Base-by-base conservation (phyloP, 2,797 vertebrate genomes). In the Karalla daura region DNA sequence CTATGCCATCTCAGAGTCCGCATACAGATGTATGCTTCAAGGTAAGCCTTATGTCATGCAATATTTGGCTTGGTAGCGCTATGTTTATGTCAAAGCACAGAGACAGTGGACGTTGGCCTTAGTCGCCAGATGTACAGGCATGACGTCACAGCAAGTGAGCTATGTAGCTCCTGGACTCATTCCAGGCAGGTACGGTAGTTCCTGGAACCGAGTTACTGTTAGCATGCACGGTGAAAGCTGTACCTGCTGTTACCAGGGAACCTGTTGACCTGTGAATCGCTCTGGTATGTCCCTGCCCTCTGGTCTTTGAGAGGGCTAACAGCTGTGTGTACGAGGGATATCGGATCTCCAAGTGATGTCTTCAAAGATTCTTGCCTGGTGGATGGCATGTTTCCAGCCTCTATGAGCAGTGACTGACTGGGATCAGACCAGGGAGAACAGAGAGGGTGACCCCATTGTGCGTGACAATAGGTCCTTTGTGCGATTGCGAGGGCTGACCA, bases 11-110 rank as follows among this genome's bases (percentile, higher is more conserved):
- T 98, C 98, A 0, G 98, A 99, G 71, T 97, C 97, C 32, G 98
- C 97, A 0, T 99, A 99, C 90, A 95, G 98, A 72, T 98, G 98
- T 93, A 99, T 99, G 98, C 93, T 99, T 2, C 98, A 99, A 95
- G 98, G 98, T 99, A 80, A 84, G 89, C 61, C 24, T 37, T 35
- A 33, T 52, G 21, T 43, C 15, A 1, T 44, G 20, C 55, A 59
- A 12, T 33, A 2, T 47, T 27, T 20, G 4, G 12, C 41, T 5
- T 21, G 0, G n/a, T 32, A 2, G 43, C 3, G 21, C 33, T 3
- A n/a, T n/a, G n/a, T n/a, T n/a, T n/a, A n/a, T n/a, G n/a, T n/a
- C n/a, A n/a, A n/a, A n/a, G n/a, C n/a, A n/a, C n/a, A n/a, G n/a
- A n/a, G n/a, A n/a, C n/a, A n/a, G n/a, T n/a, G n/a, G n/a, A n/a